phyloP scores from a whole-genome alignment of 1,140 invertebrate species.

The Scaptodrosophila lebanonensis region DNA sequence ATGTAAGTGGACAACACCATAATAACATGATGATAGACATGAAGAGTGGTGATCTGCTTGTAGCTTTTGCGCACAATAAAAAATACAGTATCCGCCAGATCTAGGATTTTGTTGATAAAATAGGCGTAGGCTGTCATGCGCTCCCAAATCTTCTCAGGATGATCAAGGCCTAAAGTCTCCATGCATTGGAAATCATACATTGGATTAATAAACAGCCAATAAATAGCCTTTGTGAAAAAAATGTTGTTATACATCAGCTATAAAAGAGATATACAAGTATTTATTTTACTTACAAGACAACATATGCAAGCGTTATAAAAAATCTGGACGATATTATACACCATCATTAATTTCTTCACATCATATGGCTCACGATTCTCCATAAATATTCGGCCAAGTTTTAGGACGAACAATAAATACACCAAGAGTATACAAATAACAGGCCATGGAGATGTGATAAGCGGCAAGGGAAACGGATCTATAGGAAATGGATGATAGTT shows the following conservation, averaged over 20 bases:
- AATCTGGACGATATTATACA: constrained; percentile 17
- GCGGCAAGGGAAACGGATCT: constrained; percentile 6
- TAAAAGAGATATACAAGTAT: not conserved
- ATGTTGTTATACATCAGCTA: constrained; percentile 17
- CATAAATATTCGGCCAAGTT: constrained; percentile 12
- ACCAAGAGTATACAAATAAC: not conserved
- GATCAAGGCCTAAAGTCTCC: not conserved
- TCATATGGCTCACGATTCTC: constrained; percentile 10
- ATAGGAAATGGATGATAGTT: too few relatives aligned
- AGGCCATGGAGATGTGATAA: not conserved
- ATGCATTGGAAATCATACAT: constrained; percentile 9
- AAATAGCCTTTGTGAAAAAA: too few relatives aligned
- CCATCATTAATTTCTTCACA: constrained; percentile 3
- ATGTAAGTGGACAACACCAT: constrained; percentile 4
- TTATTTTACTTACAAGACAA: not conserved
- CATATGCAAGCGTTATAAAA: constrained; percentile 1
- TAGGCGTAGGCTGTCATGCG: not conserved
- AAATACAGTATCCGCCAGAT: constrained; percentile 23
- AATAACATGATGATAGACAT: constrained; percentile 24
- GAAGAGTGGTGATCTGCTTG: constrained; percentile 29
- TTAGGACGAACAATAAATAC: constrained; percentile 9
- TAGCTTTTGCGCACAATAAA: constrained; percentile 32
- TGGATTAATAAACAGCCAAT: not conserved
- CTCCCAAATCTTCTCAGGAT: constrained; percentile 3
- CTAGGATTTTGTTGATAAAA: constrained; percentile 16